These are phyloP conservation scores for Etheostoma nigrum DNA, from an alignment of 2,797 vertebrate species.

Conservation along the genomic window DNA sequence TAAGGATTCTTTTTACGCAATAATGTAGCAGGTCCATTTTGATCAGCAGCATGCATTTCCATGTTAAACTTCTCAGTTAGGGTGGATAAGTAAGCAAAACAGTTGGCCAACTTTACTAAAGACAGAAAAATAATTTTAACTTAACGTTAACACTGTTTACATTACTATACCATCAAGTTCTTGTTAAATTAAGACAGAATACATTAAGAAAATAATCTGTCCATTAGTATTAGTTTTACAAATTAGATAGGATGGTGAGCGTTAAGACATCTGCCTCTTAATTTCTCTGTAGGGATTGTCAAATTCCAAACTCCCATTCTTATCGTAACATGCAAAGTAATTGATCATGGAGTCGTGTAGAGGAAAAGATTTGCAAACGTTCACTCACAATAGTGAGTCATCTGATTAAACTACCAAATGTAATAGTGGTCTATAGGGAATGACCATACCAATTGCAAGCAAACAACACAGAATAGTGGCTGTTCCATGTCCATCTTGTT, in stretches of 20 bases:
- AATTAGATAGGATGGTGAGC: neutral
- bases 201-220: neutral
- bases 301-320: no score
- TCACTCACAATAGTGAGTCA: neutral
- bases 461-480: neutral
- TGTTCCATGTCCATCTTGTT: neutral
- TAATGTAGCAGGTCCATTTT: conserved; percentile 48
- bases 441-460: neutral
- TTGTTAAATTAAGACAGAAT: conserved; percentile 2
- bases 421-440: neutral
- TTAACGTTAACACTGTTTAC: no score
- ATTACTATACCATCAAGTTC: neutral
- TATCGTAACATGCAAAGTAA: no score
- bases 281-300: no score
- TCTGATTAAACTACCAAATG: neutral
- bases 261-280: neutral
- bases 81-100: conserved; percentile 18
- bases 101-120: neutral
- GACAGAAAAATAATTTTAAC: neutral
- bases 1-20: conserved; percentile 51
- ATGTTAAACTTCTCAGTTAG: conserved; percentile 8
- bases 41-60: conserved; percentile 43
- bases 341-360: neutral
- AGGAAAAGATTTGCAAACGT: neutral
- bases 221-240: neutral